A percentile compares a stretch with the other conserved stretches of the same genome.
phyloP scores from a whole-genome alignment of 2,888 invertebrate genomes.

The Neoascia interrupta region DNA sequence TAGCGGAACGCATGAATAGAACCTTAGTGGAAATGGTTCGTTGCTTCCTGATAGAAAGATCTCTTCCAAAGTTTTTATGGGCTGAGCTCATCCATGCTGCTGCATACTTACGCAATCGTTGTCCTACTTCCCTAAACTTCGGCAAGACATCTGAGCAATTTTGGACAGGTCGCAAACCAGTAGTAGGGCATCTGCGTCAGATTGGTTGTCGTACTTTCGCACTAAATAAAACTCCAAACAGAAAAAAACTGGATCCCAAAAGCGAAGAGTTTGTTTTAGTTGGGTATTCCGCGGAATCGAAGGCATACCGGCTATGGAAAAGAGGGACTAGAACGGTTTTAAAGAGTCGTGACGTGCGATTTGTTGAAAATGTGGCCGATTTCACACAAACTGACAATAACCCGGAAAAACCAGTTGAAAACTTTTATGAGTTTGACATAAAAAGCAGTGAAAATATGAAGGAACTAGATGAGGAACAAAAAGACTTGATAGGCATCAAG shows the following conservation, averaged over 20 bases:
- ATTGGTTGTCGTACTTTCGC: slow-evolving; percentile 5
- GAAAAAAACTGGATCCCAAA: too few species aligned
- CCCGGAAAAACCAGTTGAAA: too few species aligned
- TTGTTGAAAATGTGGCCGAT: not conserved
- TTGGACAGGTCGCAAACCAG: slow-evolving; percentile 2
- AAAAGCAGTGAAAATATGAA: not conserved
- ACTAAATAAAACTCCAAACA: not conserved
- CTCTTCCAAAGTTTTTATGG: slow-evolving; percentile 68
- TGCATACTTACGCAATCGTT: slow-evolving; percentile 32
- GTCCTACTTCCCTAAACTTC: slow-evolving; percentile 33
- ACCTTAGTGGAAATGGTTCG: slow-evolving; percentile 5
- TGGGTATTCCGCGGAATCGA: not conserved
- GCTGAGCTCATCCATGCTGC: slow-evolving; percentile 48
- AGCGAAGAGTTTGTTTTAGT: too few species aligned
- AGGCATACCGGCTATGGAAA: slow-evolving; percentile 43
- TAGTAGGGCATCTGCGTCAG: slow-evolving; percentile 9
- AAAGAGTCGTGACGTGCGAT: not conserved
- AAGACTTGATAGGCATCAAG: not conserved
- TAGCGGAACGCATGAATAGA: slow-evolving; percentile 7
- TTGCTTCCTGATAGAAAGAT: slow-evolving; percentile 69
- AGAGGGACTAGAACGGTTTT: too few species aligned
- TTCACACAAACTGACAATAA: too few species aligned
- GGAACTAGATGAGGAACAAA: not conserved
- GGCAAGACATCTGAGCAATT: slow-evolving; percentile 37
- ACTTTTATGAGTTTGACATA: too few species aligned